phyloP scores from a whole-genome alignment of 1,140 invertebrate species.

The Drosophila kohkoa region DNA sequence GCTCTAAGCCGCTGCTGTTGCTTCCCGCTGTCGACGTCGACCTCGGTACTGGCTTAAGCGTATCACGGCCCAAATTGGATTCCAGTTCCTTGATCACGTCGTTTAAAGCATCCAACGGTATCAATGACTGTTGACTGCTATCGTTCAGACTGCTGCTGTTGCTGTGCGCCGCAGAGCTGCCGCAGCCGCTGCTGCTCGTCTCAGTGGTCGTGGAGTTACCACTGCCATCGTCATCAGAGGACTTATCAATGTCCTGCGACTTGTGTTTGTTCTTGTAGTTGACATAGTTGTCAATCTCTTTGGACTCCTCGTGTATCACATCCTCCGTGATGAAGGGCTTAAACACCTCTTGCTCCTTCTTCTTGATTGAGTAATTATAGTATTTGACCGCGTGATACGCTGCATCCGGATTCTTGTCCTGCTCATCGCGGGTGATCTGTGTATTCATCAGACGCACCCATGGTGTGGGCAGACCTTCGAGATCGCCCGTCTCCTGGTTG shows the following conservation, averaged over 20 bases:
- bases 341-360: conserved; percentile 89
- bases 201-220: conserved; percentile 63
- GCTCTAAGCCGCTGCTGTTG: conserved; percentile 35
- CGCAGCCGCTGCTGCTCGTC: conserved; percentile 65
- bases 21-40: not conserved
- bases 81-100: conserved; percentile 80
- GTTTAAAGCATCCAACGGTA: conserved; percentile 65
- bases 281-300: conserved; percentile 91
- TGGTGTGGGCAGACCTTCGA: conserved; percentile 91
- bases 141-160: conserved; percentile 79
- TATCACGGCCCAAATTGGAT: conserved; percentile 74
- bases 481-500: conserved; percentile 90
- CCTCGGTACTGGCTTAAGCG: conserved; percentile 49
- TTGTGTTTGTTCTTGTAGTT: conserved; percentile 89
- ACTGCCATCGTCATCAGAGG: conserved; percentile 69
- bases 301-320: conserved; percentile 91
- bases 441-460: conserved; percentile 93
- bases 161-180: conserved; percentile 68
- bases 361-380: conserved; percentile 94
- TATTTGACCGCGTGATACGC: conserved; percentile 94
- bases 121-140: conserved; percentile 70
- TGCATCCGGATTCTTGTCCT: conserved; percentile 95
- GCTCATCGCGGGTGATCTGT: conserved; percentile 95
- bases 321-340: conserved; percentile 92
- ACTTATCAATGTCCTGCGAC: conserved; percentile 85